A percentile compares a stretch with the other conserved stretches of the same genome.
Evolutionary conservation across 2,113 vertebrate genomes (phyloP).

Genomic region (Aplodontia rufa): DNA sequence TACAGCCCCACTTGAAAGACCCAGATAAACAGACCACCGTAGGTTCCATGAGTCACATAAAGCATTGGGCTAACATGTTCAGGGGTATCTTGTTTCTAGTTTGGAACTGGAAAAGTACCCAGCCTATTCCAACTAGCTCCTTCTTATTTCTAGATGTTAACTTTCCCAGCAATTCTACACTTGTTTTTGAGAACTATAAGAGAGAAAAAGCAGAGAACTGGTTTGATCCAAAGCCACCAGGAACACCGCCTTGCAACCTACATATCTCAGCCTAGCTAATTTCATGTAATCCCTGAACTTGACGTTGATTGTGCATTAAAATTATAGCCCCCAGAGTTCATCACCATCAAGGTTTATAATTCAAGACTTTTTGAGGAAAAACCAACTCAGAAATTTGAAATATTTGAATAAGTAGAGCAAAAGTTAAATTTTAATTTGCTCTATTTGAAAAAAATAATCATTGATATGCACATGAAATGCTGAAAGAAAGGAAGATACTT

Average conservation of each 20-base stretch:
- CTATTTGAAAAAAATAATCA: neutral
- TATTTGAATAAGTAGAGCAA: neutral
- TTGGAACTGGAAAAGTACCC: neutral
- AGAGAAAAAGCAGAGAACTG: neutral
- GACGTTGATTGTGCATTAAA: neutral
- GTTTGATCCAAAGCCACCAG: neutral
- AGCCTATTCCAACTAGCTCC: accelerated
- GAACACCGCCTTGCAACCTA: neutral
- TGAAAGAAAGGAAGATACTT: neutral
- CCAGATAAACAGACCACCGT: neutral
- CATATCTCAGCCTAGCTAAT: neutral
- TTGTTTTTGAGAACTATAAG: neutral
- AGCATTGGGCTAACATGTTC: neutral
- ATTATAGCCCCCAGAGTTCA: neutral
- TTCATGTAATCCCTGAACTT: neutral
- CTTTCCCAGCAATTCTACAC: neutral
- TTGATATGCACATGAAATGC: neutral
- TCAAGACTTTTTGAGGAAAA: neutral
- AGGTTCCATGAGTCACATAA: too few species aligned
- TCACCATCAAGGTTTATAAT: neutral
- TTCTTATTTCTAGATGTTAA: neutral
- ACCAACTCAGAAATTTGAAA: neutral
- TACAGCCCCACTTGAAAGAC: accelerated
- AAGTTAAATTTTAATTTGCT: neutral
- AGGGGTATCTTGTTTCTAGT: too few species aligned